Percentiles rank a stretch among this genome's conserved stretches.
Conservation (phyloP, 92 coral and sea anemone species). For the Bergia sp. region DNA sequence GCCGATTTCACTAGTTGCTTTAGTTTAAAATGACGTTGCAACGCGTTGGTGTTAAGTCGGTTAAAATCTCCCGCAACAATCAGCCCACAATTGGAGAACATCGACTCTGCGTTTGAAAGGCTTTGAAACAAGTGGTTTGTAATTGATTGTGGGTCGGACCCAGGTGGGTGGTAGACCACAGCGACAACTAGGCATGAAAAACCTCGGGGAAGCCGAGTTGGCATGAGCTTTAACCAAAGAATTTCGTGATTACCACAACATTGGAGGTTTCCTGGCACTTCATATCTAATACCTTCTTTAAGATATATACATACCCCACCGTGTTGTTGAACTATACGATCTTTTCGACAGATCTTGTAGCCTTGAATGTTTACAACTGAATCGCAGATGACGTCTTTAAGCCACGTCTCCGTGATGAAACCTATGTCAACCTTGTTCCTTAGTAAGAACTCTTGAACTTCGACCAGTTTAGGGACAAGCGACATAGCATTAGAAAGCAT, state of each 20-base stretch:
- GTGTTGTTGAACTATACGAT: constrained; percentile 42
- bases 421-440: too few relatives aligned
- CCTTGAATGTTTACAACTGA: constrained; percentile 49
- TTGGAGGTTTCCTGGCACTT: constrained; percentile 42
- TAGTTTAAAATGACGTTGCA: constrained; percentile 44
- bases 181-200: constrained; percentile 33
- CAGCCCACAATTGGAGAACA: constrained; percentile 47
- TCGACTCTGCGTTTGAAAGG: constrained; percentile 41
- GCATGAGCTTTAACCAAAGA: constrained; percentile 43
- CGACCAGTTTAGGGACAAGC: too few relatives aligned
- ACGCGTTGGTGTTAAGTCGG: constrained; percentile 28
- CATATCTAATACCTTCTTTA: constrained; percentile 31
- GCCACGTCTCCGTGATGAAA: too few relatives aligned
- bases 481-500: too few relatives aligned
- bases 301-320: constrained; percentile 53
- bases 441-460: too few relatives aligned
- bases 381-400: constrained; percentile 22
- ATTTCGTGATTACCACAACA: constrained; percentile 48
- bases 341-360: constrained; percentile 48
- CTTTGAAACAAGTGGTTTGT: constrained; percentile 50
- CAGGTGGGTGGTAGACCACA: constrained; percentile 51
- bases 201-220: constrained; percentile 45
- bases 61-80: constrained; percentile 49
- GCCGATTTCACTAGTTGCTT: constrained; percentile 47
- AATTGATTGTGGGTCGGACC: constrained; percentile 27